Evolutionary conservation across 2,113 vertebrate genomes (phyloP).

Genomic region (Antechinus stuartii): DNA sequence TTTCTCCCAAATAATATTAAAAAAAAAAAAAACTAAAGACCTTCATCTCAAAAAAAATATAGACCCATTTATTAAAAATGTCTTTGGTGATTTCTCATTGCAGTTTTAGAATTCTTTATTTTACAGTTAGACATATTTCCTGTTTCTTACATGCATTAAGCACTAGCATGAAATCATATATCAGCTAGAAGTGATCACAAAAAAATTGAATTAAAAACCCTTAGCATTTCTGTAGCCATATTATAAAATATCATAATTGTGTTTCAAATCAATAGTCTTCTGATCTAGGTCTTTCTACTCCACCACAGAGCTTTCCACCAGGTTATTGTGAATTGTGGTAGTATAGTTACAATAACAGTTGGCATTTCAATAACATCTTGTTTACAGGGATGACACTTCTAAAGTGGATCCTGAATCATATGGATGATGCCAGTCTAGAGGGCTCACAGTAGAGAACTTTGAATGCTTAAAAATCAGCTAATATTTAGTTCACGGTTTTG

Average conservation of each 20-base stretch:
- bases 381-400: slow-evolving; percentile 1
- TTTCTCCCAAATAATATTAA: slow-evolving; percentile 4
- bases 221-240: slow-evolving; percentile 19
- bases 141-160: slow-evolving; percentile 21
- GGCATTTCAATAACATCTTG: slow-evolving; percentile 8
- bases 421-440: slow-evolving; percentile 2
- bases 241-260: neutral
- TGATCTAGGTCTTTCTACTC: neutral
- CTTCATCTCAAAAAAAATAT: slow-evolving; percentile 37
- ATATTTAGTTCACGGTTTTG: neutral
- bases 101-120: slow-evolving; percentile 47
- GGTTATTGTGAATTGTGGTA: neutral
- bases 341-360: slow-evolving; percentile 28
- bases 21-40: neutral
- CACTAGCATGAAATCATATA: neutral
- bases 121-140: slow-evolving; percentile 4
- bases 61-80: neutral
- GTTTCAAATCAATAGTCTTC: neutral
- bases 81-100: slow-evolving; percentile 10
- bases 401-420: neutral
- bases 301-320: neutral
- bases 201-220: slow-evolving; percentile 20
- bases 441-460: neutral
- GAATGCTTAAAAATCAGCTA: neutral
- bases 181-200: slow-evolving; percentile 31